These are phyloP conservation scores for Lutraria rhynchaena DNA, from an alignment of 1,140 invertebrate species.

Conservation along the genomic window DNA sequence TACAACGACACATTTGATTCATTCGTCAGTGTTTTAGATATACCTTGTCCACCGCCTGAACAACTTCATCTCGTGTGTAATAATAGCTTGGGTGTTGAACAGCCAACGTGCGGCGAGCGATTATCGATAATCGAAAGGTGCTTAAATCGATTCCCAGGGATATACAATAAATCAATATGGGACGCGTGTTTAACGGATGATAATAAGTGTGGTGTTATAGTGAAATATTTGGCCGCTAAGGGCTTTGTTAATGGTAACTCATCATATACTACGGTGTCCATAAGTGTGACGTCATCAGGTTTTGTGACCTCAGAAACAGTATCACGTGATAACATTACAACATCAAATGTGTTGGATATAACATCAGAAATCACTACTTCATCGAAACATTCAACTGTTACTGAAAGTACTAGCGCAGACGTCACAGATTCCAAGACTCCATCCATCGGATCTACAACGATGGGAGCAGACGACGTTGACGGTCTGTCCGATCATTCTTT, in stretches of 20 bases:
- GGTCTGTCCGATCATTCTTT: neutral
- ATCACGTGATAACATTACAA: neutral
- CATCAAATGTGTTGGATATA: neutral
- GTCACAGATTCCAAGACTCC: no score
- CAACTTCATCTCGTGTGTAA: constrained; percentile 6
- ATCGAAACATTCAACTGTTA: neutral
- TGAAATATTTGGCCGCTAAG: neutral
- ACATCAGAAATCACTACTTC: neutral
- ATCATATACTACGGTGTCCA: neutral
- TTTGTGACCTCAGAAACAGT: neutral
- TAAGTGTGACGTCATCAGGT: neutral
- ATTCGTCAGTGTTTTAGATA: neutral
- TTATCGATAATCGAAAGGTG: constrained; percentile 19
- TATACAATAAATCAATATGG: constrained; percentile 21
- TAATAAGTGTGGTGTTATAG: neutral
- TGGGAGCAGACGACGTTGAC: neutral
- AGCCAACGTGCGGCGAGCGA: constrained; percentile 2
- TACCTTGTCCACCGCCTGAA: constrained; percentile 11
- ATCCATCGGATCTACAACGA: neutral
- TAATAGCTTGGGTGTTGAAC: neutral
- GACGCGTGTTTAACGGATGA: neutral
- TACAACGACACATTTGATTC: neutral
- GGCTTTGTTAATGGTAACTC: constrained; percentile 5
- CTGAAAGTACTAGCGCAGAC: neutral
- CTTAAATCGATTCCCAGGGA: constrained; percentile 9